Evolutionary conservation across 1,140 invertebrate species (phyloP), one percentile per base, ranked within the genome.

Genomic region (Agrilus planipennis): DNA sequence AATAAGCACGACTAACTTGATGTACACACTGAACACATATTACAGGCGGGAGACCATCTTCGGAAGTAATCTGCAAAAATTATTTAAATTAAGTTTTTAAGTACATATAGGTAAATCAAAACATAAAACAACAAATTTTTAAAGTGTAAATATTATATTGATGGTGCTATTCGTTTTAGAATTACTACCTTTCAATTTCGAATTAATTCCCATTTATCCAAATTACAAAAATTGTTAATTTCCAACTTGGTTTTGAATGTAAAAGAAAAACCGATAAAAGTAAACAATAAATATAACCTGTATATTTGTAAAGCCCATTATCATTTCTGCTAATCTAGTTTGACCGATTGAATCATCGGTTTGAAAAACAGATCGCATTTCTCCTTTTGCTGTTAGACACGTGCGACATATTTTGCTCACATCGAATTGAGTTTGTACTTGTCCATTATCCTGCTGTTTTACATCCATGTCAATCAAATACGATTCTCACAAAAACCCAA

Each of bases 21-120:
- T 64, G 51, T 14, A 61, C 48, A 44, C 67, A 69, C 41, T 65
- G 55, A 4, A 64, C 31, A 45, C 67, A 69, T 14, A 69, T 52
- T 28, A 57, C 47, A 15, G 50, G 31, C 15, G 67, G 67, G 19
- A 68, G 45, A 3, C 66, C 67, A 51, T 69, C 67, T 14, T 57
- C 57, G 49, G 55, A 58, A 43, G 51, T 45, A 21, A 66, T 54
- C 62, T 65, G 31, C 7, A 31, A 9, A 10, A n/a, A 25, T 25
- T 7, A 7, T 25, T 25, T 25, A 25, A 25, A 25, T n/a, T 25
- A 25, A 25, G 23, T 25, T n/a, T 6, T n/a, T n/a, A n/a, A n/a
- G n/a, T n/a, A n/a, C n/a, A n/a, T n/a, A n/a, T n/a, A n/a, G n/a
- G n/a, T n/a, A n/a, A n/a, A n/a, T n/a, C n/a, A n/a, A n/a, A n/a